Evolutionary conservation across 2,797 vertebrate species (phyloP).

Genomic region (Mastacembelus armatus): DNA sequence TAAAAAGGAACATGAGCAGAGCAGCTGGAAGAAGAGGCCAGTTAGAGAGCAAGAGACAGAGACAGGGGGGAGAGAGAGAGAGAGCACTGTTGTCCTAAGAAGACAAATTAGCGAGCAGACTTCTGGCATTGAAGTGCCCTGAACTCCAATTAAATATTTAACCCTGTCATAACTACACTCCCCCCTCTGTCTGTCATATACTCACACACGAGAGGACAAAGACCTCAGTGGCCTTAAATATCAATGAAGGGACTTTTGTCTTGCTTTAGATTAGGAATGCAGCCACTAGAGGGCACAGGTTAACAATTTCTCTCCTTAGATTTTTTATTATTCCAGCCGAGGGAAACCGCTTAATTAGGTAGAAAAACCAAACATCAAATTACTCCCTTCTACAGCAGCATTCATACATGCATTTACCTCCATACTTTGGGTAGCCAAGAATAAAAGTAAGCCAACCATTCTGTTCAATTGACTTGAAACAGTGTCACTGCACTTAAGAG

Average conservation of each 20-base stretch:
- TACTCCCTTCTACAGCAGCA: no score
- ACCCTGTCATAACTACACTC: slow-evolving; percentile 53
- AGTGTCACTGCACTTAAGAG: no score
- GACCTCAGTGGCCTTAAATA: slow-evolving; percentile 21
- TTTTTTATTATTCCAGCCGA: no score
- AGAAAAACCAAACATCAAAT: not conserved
- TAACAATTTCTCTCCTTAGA: not conserved
- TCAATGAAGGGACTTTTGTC: slow-evolving; percentile 9
- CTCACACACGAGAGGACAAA: slow-evolving; percentile 18
- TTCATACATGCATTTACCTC: no score
- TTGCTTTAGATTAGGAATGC: not conserved
- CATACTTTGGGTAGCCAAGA: no score
- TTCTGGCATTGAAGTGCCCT: slow-evolving; percentile 36
- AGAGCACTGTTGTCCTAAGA: slow-evolving; percentile 3
- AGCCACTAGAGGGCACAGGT: not conserved
- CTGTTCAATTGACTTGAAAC: no score
- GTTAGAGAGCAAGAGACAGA: not conserved
- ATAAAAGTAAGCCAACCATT: no score
- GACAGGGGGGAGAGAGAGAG: not conserved
- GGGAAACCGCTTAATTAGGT: no score
- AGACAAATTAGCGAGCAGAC: slow-evolving; percentile 64
- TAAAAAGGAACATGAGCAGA: not conserved
- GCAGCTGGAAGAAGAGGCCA: not conserved
- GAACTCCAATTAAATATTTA: slow-evolving; percentile 71
- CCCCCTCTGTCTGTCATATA: slow-evolving; percentile 18